Base-by-base conservation (phyloP, 1,140 invertebrate genomes). In the Phenacoccus solenopsis region DNA sequence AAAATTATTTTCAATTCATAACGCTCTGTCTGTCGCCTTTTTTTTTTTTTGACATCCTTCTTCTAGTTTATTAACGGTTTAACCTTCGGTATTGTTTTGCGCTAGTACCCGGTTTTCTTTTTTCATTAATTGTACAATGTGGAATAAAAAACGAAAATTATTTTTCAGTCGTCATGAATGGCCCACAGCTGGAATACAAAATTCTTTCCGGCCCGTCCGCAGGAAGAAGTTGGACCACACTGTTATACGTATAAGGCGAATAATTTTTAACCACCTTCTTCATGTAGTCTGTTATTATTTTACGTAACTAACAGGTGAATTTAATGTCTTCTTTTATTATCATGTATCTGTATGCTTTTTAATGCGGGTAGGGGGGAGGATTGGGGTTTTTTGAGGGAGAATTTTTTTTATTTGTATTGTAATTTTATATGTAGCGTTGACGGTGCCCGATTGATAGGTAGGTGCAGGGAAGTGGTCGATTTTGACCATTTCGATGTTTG, bases 231-330 rank as follows among this genome's bases (percentile, higher is more conserved):
- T 64, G 59, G 59, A 64, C 59, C 59, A 64, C 59, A 25, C 59
- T 64, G 59, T 64, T 64, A 64, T 64, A 64, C 59, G 59, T 64
- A 64, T 64, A 64, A 64, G 22, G 59, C 59, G 25, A 64, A 64
- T n/a, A n/a, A 64, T 9, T 20, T 64, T 64, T 25, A 64, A 64
- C 21, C 59, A 27, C 59, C 59, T 64, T 64, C 59, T 64, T 64
- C 59, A 27, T 64, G 22, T 64, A 64, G 59, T 64, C 59, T 64
- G 59, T 64, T 64, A 25, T 64, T 24, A 64, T 64, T 64, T 64
- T 64, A 64, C 59, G 59, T 64, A 64, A 64, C 59, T 64, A 64
- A 64, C 59, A 64, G 59, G 59, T 64, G 59, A 64, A 64, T 64
- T 64, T 64, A 49, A 49, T 49, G 38, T 49, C 38, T 49, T 49